These are phyloP conservation scores for Hydropsyche betteni DNA, from an alignment of 2,888 invertebrate species.

Conservation along the genomic window DNA sequence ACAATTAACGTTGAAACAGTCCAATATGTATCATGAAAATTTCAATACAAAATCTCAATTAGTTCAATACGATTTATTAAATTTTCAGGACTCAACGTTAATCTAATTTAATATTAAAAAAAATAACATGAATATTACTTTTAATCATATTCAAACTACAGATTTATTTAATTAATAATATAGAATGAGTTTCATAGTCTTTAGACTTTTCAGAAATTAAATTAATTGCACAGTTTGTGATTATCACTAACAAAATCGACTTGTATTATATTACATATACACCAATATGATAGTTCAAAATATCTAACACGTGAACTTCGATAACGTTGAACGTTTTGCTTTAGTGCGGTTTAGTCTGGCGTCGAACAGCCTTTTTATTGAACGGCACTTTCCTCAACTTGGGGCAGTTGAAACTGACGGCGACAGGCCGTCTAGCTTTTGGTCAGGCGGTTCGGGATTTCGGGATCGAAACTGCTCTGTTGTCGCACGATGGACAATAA, in stretches of 20 bases:
- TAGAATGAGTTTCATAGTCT: too few species aligned
- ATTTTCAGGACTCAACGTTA: not conserved
- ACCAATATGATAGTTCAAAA: too few species aligned
- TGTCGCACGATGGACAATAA: slow-evolving; percentile 41
- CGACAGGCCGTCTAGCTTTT: not conserved
- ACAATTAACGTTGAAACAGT: not conserved
- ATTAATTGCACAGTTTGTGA: too few species aligned
- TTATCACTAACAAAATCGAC: too few species aligned
- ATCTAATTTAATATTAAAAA: not conserved
- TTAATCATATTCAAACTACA: too few species aligned
- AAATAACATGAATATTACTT: not conserved
- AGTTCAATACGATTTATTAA: not conserved
- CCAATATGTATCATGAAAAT: not conserved
- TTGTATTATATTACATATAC: too few species aligned
- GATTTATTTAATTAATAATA: too few species aligned
- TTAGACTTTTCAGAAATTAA: too few species aligned
- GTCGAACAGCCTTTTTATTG: not conserved
- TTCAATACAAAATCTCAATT: not conserved
- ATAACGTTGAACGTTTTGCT: too few species aligned
- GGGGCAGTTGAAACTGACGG: slow-evolving; percentile 19
- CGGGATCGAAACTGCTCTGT: slow-evolving; percentile 2
- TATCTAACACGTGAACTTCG: too few species aligned
- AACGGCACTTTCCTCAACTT: not conserved
- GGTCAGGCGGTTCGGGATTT: slow-evolving; percentile 6
- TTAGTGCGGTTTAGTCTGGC: not conserved